These are phyloP conservation scores for Dione juno DNA, from an alignment of 2,888 invertebrate genomes.

Conservation along the genomic window DNA sequence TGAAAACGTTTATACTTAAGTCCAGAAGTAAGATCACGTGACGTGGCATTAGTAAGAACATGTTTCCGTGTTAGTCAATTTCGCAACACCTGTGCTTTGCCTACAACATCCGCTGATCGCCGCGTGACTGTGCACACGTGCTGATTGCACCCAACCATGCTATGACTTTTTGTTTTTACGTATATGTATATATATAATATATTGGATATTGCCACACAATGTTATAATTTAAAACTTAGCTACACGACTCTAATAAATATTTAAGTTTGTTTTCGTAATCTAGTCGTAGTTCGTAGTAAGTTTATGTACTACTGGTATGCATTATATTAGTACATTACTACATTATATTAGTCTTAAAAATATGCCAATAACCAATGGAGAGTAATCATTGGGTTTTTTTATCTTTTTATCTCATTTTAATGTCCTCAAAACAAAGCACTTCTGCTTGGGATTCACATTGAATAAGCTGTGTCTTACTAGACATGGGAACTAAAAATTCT, in stretches of 20 bases:
- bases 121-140: conserved; percentile 55
- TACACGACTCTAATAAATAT: neutral
- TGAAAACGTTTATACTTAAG: neutral
- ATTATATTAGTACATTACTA: no score
- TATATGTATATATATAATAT: neutral
- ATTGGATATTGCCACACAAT: conserved; percentile 31
- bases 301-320: neutral
- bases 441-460: no score
- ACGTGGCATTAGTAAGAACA: conserved; percentile 39
- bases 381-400: no score
- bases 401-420: no score
- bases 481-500: no score
- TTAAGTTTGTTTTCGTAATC: neutral
- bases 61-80: conserved; percentile 47
- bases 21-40: conserved; percentile 40
- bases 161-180: conserved; percentile 32
- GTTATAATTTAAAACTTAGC: conserved; percentile 13
- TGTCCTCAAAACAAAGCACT: no score
- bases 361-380: no score
- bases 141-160: conserved; percentile 44
- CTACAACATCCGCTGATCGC: conserved; percentile 54
- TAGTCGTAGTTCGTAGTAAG: neutral
- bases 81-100: conserved; percentile 54
- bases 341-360: no score
- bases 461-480: no score